Base-by-base conservation (phyloP, 2,888 invertebrate genomes). In the Drosophila kambysellisi region DNA sequence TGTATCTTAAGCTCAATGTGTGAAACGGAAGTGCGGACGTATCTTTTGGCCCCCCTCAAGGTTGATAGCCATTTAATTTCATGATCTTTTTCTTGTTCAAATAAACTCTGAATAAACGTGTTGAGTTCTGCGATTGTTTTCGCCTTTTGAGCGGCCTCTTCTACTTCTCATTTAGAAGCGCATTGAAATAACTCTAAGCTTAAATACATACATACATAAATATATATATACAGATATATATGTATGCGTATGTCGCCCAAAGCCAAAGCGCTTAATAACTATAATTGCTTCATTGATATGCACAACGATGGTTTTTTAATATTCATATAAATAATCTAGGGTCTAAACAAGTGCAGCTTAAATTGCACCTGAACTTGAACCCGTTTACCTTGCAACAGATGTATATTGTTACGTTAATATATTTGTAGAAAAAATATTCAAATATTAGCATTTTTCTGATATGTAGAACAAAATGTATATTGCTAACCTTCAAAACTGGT, bases 21-120 rank as follows among this genome's bases (percentile, higher is more conserved):
- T 84, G 80, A 89, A 87, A 89, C 87, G 87, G 89, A 87, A 87
- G 88, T 85, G 69, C 88, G 89, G 89, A 83, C 80, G 80, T 86
- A 80, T 81, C 83, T 83, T 85, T 69, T 70, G 81, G 67, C 68
- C 68, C 67, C 76, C 78, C 39, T 56, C 87, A 87, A 87, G 87
- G 87, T 78, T 83, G 75, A 64, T 80, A 68, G 82, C 71, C 80
- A 85, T 80, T 87, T 82, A 74, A 80, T 87, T 78, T 88, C 88
- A 87, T 89, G 81, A 87, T 89, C 84, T 87, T 87, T 87, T 88
- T 82, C 65, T 74, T 64, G 56, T 81, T 73, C 73, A 77, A 79
- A 81, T 66, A 80, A 72, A 82, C 70, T 67, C 73, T 15, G 64
- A 78, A 65, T 52, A 78, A 78, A 86, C 86, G 81, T 88, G 79